Conservation (phyloP, 1,140 invertebrate species). For the Zelostemma sp. region DNA sequence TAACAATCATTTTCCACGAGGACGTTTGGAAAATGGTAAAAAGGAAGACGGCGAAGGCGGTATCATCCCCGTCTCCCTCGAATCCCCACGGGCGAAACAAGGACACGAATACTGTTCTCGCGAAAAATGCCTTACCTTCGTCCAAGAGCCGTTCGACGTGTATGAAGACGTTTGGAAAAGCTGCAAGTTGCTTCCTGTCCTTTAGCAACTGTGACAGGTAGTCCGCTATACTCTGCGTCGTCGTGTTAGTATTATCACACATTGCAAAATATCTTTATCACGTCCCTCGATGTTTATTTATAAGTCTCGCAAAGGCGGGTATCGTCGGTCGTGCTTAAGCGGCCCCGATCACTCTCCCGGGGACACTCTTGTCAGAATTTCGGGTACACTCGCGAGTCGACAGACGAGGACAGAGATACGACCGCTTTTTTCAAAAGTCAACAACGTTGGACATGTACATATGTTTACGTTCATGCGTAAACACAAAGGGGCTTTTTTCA, state of each 20-base stretch:
- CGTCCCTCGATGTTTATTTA: constrained; percentile 43
- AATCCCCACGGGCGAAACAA: constrained; percentile 18
- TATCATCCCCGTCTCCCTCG: neutral
- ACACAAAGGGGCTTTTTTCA: constrained; percentile 6
- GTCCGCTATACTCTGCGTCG: constrained; percentile 97
- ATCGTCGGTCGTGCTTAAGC: constrained; percentile 36
- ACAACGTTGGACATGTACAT: neutral
- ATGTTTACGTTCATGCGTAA: neutral
- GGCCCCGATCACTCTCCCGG: neutral
- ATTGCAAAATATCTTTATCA: constrained; percentile 71
- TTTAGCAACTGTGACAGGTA: constrained; percentile 99
- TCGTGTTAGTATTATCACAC: constrained; percentile 82
- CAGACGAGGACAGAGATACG: neutral
- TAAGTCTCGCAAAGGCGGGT: constrained; percentile 14
- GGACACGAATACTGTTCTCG: constrained; percentile 26
- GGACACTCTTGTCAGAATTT: neutral
- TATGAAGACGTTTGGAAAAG: constrained; percentile 99
- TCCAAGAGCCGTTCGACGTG: constrained; percentile 99
- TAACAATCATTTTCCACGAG: too few relatives aligned
- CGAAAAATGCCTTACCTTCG: constrained; percentile 88
- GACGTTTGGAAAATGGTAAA: neutral
- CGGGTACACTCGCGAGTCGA: neutral
- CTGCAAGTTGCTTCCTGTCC: constrained; percentile 99
- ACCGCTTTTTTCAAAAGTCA: neutral
- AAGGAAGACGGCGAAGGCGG: neutral